Percentiles rank a stretch among this genome's conserved stretches.
These are phyloP conservation scores for Nothocercus nigrocapillus DNA, from an alignment of 2,113 vertebrate species.

Conservation along the genomic window DNA sequence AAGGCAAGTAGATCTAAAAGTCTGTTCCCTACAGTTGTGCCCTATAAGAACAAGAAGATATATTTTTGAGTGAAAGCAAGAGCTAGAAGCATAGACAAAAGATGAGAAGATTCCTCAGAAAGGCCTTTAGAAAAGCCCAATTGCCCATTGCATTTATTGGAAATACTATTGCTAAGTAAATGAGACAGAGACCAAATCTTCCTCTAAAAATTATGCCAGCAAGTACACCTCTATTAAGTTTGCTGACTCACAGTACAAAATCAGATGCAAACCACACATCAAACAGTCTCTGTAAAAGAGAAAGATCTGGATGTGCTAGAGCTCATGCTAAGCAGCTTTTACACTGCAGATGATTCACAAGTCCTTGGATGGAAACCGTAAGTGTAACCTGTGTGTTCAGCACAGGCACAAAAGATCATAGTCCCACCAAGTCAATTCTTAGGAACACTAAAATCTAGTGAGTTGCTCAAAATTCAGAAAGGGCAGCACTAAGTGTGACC, in stretches of 20 bases:
- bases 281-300: not conserved
- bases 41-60: not conserved
- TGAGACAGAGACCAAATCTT: not conserved
- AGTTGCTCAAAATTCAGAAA: not conserved
- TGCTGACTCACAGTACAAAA: constrained; percentile 25
- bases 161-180: not conserved
- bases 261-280: not conserved
- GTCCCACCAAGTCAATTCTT: not conserved
- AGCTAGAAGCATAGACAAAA: not conserved
- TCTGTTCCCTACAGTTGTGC: not conserved
- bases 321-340: not conserved
- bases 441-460: not conserved
- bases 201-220: not conserved
- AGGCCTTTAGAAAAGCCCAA: not conserved
- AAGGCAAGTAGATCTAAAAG: not conserved
- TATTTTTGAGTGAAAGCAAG: not conserved
- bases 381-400: not conserved
- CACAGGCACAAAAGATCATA: fast-evolving
- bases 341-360: not conserved
- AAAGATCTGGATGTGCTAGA: not conserved
- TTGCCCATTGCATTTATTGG: not conserved
- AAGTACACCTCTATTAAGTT: not conserved
- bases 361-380: not conserved
- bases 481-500: not conserved
- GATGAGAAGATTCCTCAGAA: not conserved